These are phyloP conservation scores for Clostera curtula DNA, from an alignment of 2,888 invertebrate genomes.

Conservation along the genomic window DNA sequence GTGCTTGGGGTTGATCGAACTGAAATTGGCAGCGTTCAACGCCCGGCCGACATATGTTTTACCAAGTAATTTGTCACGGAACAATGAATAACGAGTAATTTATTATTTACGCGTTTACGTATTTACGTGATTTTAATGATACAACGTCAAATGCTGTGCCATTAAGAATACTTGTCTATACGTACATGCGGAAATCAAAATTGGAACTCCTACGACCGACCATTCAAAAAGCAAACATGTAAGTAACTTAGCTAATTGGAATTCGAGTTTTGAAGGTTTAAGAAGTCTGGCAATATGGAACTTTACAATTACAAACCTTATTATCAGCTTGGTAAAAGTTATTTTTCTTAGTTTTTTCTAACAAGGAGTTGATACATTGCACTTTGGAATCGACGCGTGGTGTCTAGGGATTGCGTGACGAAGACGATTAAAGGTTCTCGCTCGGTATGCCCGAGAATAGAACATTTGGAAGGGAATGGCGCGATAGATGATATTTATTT, in stretches of 20 bases:
- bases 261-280: conserved; percentile 29
- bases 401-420: conserved; percentile 44
- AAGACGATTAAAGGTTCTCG: conserved; percentile 44
- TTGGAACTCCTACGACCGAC: too few species aligned
- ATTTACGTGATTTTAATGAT: conserved; percentile 5
- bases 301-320: conserved; percentile 48
- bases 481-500: too few species aligned
- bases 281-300: conserved; percentile 21
- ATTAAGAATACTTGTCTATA: too few species aligned
- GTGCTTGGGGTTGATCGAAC: conserved; percentile 57
- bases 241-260: conserved; percentile 20
- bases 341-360: conserved; percentile 40
- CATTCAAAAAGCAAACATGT: conserved; percentile 34
- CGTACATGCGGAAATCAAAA: too few species aligned
- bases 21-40: conserved; percentile 63
- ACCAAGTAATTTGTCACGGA: conserved; percentile 41
- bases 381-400: conserved; percentile 54
- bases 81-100: conserved; percentile 27
- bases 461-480: too few species aligned
- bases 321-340: conserved; percentile 41
- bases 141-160: conserved; percentile 3
- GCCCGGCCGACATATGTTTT: conserved; percentile 49
- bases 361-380: conserved; percentile 49
- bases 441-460: conserved; percentile 49
- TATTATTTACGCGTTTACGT: conserved; percentile 13